Evolutionary conservation across 1,140 invertebrate genomes (phyloP), one percentile per base, ranked within the genome.

Genomic region (Drosophila orosa): DNA sequence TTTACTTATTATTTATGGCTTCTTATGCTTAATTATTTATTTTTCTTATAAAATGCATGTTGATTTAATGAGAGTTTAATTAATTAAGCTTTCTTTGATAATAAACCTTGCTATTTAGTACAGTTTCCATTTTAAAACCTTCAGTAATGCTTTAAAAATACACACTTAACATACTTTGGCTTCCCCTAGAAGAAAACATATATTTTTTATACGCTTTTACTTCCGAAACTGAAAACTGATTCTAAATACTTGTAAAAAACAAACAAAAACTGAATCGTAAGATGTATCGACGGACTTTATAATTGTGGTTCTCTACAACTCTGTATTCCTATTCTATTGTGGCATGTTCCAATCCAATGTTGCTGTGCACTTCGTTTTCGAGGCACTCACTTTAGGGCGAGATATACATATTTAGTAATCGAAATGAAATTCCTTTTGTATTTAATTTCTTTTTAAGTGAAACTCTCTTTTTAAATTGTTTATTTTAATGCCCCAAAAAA

Each of bases 311-410:
- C 25, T 74, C 52, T 27, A 57, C 25, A 74, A 74, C 37, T 44
- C 42, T 56, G 10, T 42, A 63, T 74, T 74, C 33, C 60, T 65
- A 59, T 71, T 80, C 27, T 74, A 61, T 65, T 67, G 72, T 86
- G 60, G 72, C 58, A 68, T 79, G 83, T 82, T 76, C 61, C 44
- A 24, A 71, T 69, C 40, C 29, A 22, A 56, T 80, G 44, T 76
- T 82, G 55, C 58, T 59, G 65, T 84, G 76, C 83, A 87, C 83
- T 67, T 89, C 60, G 82, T 86, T 86, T 87, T 86, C 66, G 71
- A 62, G 67, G 84, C 83, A 87, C 76, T 68, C 48, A 37, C 58
- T 52, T 7, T 27, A 37, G 25, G 56, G 56, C 50, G 44, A 80
- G 58, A 69, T 60, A 67, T 86, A 67, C 61, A 74, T 82, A 63